Evolutionary conservation across 2,113 vertebrate species (phyloP), one percentile per base, ranked within the genome.

Genomic region (Drymodes brunneopygia): DNA sequence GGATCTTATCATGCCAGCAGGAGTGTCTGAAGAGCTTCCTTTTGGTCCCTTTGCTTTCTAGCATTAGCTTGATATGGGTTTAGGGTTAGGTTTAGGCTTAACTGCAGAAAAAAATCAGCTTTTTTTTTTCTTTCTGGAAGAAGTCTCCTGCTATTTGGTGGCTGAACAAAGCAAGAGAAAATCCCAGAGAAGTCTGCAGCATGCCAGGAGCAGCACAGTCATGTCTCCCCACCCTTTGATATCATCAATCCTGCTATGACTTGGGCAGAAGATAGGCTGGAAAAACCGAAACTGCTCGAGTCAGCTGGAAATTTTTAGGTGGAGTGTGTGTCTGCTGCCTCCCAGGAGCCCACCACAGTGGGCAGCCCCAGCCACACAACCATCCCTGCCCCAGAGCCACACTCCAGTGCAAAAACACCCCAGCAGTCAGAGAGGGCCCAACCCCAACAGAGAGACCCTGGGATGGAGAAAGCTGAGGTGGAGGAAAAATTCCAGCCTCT

Each of bases 171-270:
- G 9, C 8, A 57, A 25, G 31, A 88, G 90, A 79, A 92, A 92
- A 45, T 88, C 35, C 75, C 56, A 38, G 62, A 42, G 24, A 82
- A 88, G 47, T 88, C 54, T 94, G 66, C 74, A 10, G 29, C 75
- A 77, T 75, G 91, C 73, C 38, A 36, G 86, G 57, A 89, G 29
- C 12, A 4, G 21, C 1, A 62, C 78, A 93, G 74, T 93, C 92
- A 78, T 83, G 84, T 91, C 62, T 88, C 92, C 62, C 74, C 64
- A 28, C 47, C 38, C 75, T 50, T 54, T 0, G 42, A 93, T 95
- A 94, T 23, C 64, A 93, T 93, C 93, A 62, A 71, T 93, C 56
- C 60, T n/a, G 85, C 74, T 88, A 92, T 94, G 96, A 96, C 79
- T 96, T 86, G 60, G 50, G 88, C 79, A 90, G 90, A 81, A 91